phyloP scores from a whole-genome alignment of 2,888 invertebrate genomes.

The Diaperis boleti region DNA sequence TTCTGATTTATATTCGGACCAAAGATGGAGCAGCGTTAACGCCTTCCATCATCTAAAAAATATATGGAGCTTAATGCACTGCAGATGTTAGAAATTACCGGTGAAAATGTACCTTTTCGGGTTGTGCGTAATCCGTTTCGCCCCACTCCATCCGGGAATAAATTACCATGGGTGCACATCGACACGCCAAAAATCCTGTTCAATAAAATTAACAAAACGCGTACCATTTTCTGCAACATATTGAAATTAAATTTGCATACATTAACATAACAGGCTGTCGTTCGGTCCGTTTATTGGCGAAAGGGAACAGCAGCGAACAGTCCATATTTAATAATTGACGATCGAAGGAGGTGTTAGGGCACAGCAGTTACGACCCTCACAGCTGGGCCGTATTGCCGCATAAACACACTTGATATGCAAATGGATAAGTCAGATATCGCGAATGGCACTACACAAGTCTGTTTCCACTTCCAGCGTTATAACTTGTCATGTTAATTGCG shows the following conservation, averaged over 20 bases:
- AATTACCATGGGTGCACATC: constrained; percentile 6
- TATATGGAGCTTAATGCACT: too few relatives aligned
- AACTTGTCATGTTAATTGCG: constrained; percentile 36
- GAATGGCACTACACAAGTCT: constrained; percentile 37
- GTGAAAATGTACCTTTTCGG: not conserved
- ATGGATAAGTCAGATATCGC: constrained; percentile 49
- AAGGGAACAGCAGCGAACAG: constrained; percentile 43
- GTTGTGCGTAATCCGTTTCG: not conserved
- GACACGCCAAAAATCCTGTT: constrained; percentile 31
- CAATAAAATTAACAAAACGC: constrained; percentile 50
- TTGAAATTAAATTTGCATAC: constrained; percentile 52
- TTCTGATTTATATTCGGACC: too few relatives aligned
- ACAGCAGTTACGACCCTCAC: constrained; percentile 59
- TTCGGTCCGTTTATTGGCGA: constrained; percentile 47
- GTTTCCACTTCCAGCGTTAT: constrained; percentile 38
- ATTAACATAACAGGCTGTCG: constrained; percentile 50
- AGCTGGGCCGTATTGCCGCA: constrained; percentile 60
- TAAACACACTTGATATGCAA: constrained; percentile 61
- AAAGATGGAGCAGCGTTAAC: too few relatives aligned
- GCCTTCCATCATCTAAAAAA: too few relatives aligned
- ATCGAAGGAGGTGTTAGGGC: constrained; percentile 56
- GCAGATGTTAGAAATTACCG: not conserved
- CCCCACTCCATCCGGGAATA: not conserved
- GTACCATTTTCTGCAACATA: constrained; percentile 48
- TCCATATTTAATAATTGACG: constrained; percentile 60